phyloP scores from a whole-genome alignment of 2,797 vertebrate species.

The Premnoplex brunnescens region DNA sequence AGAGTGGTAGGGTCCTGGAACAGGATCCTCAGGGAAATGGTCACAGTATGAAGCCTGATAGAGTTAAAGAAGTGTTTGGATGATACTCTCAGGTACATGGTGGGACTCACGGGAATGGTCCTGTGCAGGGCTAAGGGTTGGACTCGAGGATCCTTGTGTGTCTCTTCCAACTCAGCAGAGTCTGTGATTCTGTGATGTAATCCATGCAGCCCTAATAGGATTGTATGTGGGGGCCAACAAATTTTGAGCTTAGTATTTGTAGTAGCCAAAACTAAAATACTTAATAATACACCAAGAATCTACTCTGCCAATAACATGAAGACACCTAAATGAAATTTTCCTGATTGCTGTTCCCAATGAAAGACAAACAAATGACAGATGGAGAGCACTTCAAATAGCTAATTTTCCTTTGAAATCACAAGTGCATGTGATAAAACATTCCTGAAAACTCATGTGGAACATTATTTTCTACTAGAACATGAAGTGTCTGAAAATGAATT shows the following conservation, averaged over 20 bases:
- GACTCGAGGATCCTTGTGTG: background rate
- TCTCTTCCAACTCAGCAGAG: background rate
- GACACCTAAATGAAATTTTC: background rate
- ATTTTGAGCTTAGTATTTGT: background rate
- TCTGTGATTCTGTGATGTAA: background rate
- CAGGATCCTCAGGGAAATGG: background rate
- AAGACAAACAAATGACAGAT: background rate
- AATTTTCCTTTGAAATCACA: background rate
- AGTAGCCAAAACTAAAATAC: background rate
- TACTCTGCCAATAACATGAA: background rate
- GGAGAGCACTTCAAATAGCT: background rate
- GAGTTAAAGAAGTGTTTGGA: background rate
- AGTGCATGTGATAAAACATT: background rate
- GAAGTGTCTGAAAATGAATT: background rate
- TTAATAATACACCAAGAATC: background rate
- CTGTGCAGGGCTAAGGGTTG: background rate
- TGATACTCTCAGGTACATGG: background rate
- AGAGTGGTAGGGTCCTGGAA: background rate
- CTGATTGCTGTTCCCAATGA: background rate
- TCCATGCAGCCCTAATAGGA: background rate
- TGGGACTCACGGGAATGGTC: background rate
- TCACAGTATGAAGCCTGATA: background rate
- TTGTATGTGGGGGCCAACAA: background rate
- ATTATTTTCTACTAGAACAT: background rate
- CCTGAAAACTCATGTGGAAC: background rate